Evolutionary conservation across 2,113 vertebrate species (phyloP).

Genomic region (Mirounga angustirostris): DNA sequence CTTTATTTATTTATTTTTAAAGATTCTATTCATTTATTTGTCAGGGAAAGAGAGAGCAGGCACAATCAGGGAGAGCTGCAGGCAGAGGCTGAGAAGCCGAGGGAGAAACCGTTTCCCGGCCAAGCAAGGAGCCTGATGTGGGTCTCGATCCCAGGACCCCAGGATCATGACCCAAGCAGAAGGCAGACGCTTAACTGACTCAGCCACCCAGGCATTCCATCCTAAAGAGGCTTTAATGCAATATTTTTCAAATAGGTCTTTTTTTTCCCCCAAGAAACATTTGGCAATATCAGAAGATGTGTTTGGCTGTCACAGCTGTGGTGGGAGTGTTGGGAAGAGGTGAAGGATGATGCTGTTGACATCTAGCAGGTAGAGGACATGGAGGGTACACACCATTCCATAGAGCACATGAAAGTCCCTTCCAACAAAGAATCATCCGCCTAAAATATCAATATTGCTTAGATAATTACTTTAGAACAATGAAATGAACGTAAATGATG

Average conservation of each 20-base stretch:
- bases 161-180: not conserved
- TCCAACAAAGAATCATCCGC: not conserved
- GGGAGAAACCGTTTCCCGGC: not conserved
- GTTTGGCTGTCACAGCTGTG: not conserved
- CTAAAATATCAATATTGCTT: not conserved
- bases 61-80: too few relatives aligned
- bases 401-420: too few relatives aligned
- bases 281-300: not conserved
- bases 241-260: not conserved
- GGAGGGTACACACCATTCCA: not conserved
- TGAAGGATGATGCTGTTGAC: not conserved
- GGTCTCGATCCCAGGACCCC: too few relatives aligned
- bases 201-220: not conserved
- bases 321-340: not conserved
- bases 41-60: too few relatives aligned
- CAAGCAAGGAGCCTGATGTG: not conserved
- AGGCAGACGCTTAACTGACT: not conserved
- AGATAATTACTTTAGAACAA: not conserved
- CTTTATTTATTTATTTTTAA: not conserved
- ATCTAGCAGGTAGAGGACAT: not conserved
- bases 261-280: not conserved
- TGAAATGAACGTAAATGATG: not conserved
- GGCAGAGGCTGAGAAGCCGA: not conserved
- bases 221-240: not conserved
- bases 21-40: too few relatives aligned